Evolutionary conservation across 35 echinoderm and acorn worm species (phyloP), one percentile per base, ranked within the genome.

Genomic region (Apostichopus parvimensis): DNA sequence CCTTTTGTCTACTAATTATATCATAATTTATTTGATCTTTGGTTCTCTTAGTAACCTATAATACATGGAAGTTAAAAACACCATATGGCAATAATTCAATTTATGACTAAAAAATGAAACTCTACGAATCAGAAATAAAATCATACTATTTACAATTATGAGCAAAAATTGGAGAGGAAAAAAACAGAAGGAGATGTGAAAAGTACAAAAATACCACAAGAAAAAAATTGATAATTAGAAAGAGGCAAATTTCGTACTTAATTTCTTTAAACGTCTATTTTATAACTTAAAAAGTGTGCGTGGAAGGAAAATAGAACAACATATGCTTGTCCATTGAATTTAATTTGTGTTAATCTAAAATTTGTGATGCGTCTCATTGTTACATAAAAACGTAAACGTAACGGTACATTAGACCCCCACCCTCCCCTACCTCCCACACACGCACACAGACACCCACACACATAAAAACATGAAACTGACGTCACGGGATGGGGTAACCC

Each of bases 21-120:
- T 58, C 53, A 83, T 83, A 83, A 83, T 83, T 83, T 83, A 83
- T 83, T 83, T 83, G 4, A 59, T 83, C 80, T 83, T 83, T 83
- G 80, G 80, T 83, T 83, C 80, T 83, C 55, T 54, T 24, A 57
- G 15, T 83, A 83, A 83, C 80, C 80, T 83, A 83, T 83, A 6
- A 57, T 83, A 83, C 80, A 83, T 57, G 80, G 80, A 83, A 83
- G 54, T 83, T 83, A 20, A 75, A 68, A 84, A 84, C 81, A 84
- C 81, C 81, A 58, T 84, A 59, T 84, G 81, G 81, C 81, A 84
- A 84, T 84, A 84, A 59, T 84, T 84, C 81, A 52, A 75, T 75
- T 14, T 75, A 18, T 58, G 18, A 21, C 57, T 58, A 84, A 84
- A 15, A 58, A 58, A 25, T 45, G 34, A 45, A 84, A 84, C 20